Percentiles rank a stretch among this genome's conserved stretches.
These are phyloP conservation scores for Sebastes kiyomatsui DNA, from an alignment of 2,797 vertebrate genomes.

Conservation along the genomic window DNA sequence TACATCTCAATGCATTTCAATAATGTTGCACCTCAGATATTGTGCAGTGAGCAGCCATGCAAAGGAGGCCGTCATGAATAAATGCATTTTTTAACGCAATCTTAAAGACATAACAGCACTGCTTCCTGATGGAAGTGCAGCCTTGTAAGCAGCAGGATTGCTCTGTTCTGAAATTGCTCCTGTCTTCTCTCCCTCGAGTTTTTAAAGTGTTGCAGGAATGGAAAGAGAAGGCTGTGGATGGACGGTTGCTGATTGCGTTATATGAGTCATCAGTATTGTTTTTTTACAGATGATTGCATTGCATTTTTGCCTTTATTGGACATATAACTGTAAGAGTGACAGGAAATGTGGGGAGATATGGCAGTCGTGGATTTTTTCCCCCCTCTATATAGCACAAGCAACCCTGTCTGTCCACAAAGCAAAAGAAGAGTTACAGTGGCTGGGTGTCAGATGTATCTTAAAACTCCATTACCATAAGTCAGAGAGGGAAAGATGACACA, in stretches of 20 bases:
- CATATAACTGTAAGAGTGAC: neutral
- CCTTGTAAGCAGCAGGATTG: neutral
- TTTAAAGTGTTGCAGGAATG: neutral
- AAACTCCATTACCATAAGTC: neutral
- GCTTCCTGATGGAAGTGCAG: constrained; percentile 11
- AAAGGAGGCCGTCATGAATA: constrained; percentile 66
- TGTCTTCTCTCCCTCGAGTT: neutral
- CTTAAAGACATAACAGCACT: constrained; percentile 49
- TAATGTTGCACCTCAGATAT: constrained; percentile 53
- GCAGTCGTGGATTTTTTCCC: neutral
- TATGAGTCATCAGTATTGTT: neutral
- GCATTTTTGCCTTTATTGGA: neutral
- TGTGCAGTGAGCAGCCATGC: constrained; percentile 47
- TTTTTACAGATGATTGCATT: constrained; percentile 6
- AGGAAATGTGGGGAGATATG: neutral
- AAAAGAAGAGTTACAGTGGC: neutral
- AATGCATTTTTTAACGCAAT: constrained; percentile 63
- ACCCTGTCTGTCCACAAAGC: neutral
- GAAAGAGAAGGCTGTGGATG: neutral
- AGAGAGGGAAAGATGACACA: neutral
- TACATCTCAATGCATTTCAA: constrained; percentile 66
- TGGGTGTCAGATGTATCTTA: neutral
- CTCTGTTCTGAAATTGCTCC: constrained; percentile 16
- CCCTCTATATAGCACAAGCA: neutral
- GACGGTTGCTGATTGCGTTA: neutral